Evolutionary conservation across 2,797 vertebrate genomes (phyloP).

Genomic region (Tragelaphus eurycerus): DNA sequence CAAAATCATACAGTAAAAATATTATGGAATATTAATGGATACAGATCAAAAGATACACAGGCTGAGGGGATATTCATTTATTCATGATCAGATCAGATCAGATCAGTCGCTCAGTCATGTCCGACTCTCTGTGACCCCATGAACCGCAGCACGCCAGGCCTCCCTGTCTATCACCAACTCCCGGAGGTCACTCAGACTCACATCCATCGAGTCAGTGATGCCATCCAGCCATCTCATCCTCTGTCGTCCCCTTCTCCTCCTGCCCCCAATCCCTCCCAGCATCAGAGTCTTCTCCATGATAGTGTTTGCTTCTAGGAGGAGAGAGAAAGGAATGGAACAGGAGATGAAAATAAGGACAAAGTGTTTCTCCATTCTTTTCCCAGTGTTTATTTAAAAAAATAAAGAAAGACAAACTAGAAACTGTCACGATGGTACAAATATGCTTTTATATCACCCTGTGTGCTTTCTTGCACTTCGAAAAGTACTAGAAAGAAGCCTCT

Average conservation of each 20-base stretch:
- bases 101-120: too few species aligned
- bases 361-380: not conserved
- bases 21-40: not conserved
- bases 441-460: not conserved
- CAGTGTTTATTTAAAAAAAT: not conserved
- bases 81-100: too few species aligned
- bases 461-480: not conserved
- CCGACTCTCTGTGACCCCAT: too few species aligned
- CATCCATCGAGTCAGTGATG: too few species aligned
- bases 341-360: not conserved
- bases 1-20: not conserved
- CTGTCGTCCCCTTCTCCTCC: too few species aligned
- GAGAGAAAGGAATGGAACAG: not conserved
- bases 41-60: not conserved
- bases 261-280: too few species aligned
- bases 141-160: too few species aligned
- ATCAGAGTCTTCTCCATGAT: too few species aligned
- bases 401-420: not conserved
- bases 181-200: too few species aligned
- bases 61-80: not conserved
- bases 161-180: too few species aligned
- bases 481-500: not conserved
- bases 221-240: too few species aligned
- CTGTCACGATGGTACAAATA: not conserved
- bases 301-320: not conserved